A percentile compares a stretch with the other conserved stretches of the same genome.
Evolutionary conservation across 2,113 vertebrate genomes (phyloP).

Genomic region (Gadus macrocephalus): DNA sequence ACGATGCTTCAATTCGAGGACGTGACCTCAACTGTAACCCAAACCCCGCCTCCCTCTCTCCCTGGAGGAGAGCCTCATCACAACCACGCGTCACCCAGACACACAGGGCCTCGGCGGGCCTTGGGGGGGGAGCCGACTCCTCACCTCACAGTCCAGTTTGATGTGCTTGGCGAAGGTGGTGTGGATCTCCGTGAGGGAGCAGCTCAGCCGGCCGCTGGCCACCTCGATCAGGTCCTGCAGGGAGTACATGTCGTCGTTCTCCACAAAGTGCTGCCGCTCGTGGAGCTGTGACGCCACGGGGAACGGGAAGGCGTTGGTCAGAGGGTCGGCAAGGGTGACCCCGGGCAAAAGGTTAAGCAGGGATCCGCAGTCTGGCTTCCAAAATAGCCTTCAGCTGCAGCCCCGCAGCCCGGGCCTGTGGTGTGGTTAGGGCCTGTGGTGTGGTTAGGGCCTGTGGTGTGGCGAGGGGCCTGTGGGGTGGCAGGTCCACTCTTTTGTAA

Average conservation of each 20-base stretch:
- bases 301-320: not conserved
- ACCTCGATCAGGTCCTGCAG: constrained; percentile 94
- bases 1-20: too few species aligned
- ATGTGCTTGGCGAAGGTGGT: constrained; percentile 98
- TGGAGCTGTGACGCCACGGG: constrained; percentile 78
- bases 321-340: too few species aligned
- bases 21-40: too few species aligned
- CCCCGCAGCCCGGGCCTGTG: too few species aligned
- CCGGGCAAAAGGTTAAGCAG: not conserved
- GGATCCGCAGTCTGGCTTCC: not conserved
- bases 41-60: too few species aligned
- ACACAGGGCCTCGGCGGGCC: not conserved
- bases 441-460: too few species aligned
- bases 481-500: too few species aligned
- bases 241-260: constrained; percentile 98
- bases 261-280: constrained; percentile 97
- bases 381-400: not conserved
- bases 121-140: not conserved
- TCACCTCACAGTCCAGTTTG: constrained; percentile 96
- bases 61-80: not conserved
- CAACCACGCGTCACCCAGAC: constrained; percentile 8
- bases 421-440: too few species aligned
- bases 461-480: too few species aligned
- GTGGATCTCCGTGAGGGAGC: constrained; percentile 93
- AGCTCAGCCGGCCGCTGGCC: constrained; percentile 84